Conservation (phyloP, 1,140 invertebrate species). For the Anthonomus grandis region DNA sequence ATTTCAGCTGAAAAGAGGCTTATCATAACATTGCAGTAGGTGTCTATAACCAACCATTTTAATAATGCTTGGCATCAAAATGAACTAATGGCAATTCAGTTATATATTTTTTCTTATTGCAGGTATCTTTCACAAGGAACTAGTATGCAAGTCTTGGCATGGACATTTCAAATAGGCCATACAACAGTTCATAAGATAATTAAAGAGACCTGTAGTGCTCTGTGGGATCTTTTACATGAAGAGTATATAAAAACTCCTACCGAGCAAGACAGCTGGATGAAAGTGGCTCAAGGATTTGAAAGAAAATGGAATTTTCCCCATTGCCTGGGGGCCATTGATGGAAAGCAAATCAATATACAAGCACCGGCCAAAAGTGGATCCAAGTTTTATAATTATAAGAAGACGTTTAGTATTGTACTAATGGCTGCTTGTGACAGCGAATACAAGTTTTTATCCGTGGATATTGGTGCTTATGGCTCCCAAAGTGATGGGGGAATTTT, state of each 20-base stretch:
- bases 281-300: constrained; percentile 15
- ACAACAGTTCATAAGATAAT: constrained; percentile 18
- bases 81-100: no score
- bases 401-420: constrained; percentile 46
- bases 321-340: constrained; percentile 23
- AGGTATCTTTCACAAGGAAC: constrained; percentile 13
- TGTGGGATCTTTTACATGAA: constrained; percentile 35
- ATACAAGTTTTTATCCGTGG: constrained; percentile 46
- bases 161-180: constrained; percentile 4
- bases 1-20: no score
- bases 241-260: constrained; percentile 3
- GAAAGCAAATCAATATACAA: constrained; percentile 26
- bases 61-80: no score
- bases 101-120: no score
- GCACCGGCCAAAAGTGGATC: constrained; percentile 16
- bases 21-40: no score
- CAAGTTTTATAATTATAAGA: no score
- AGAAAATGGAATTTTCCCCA: constrained; percentile 24
- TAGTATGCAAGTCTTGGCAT: constrained; percentile 13
- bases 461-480: constrained; percentile 50
- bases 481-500: constrained; percentile 42
- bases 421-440: constrained; percentile 48
- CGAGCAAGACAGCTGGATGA: constrained; percentile 11
- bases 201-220: constrained; percentile 31
- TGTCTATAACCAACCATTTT: no score